phyloP scores from a whole-genome alignment of 2,113 vertebrate species.

The Nibea albiflora region DNA sequence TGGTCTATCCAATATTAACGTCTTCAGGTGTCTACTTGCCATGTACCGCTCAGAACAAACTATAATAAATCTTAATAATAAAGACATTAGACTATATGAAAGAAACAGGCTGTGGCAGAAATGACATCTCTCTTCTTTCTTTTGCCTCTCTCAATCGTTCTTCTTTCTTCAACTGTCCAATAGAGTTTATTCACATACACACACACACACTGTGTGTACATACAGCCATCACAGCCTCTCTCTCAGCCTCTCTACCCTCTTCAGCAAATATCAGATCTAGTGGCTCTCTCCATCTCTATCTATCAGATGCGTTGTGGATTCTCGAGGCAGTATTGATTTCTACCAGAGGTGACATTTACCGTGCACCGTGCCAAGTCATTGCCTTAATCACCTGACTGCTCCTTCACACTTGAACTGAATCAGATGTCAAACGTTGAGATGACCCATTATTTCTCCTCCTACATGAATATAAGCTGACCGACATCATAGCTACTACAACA shows the following conservation, averaged over 20 bases:
- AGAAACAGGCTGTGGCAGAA: slow-evolving; percentile 10
- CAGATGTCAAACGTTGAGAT: slow-evolving; percentile 59
- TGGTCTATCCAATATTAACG: not conserved
- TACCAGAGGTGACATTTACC: slow-evolving; percentile 75
- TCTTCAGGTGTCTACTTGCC: not conserved
- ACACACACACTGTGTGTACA: not conserved
- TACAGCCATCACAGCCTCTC: not conserved
- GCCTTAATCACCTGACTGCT: slow-evolving; percentile 68
- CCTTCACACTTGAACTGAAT: slow-evolving; percentile 70
- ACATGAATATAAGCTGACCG: not conserved
- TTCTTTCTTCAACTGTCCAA: not conserved
- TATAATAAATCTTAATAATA: slow-evolving; percentile 37
- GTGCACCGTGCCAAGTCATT: slow-evolving; percentile 63
- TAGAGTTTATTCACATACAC: slow-evolving; percentile 25
- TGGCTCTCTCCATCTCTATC: slow-evolving; percentile 54
- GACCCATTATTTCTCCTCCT: slow-evolving; percentile 34
- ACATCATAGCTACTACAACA: slow-evolving; percentile 4
- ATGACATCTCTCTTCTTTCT: not conserved
- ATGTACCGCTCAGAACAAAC: not conserved
- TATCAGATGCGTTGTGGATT: slow-evolving; percentile 52
- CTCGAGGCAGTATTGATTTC: slow-evolving; percentile 74
- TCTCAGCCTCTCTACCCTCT: slow-evolving; percentile 16
- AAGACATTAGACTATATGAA: slow-evolving; percentile 24
- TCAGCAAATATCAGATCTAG: slow-evolving; percentile 49
- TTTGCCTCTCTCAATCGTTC: not conserved